Conservation (phyloP, 2,888 invertebrate genomes). For the Rhagium mordax region DNA sequence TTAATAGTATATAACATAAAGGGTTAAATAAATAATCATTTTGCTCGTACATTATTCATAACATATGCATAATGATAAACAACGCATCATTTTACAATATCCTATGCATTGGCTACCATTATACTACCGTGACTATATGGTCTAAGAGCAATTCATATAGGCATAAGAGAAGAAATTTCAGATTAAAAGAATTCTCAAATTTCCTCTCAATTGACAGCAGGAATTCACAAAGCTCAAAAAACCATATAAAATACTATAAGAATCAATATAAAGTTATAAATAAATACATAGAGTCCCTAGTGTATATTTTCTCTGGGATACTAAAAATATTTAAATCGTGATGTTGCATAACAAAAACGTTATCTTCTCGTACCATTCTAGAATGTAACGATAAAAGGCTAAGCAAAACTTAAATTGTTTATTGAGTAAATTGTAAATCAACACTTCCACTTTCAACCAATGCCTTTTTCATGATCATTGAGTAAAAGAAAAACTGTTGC, state of each 20-base stretch:
- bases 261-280: constrained; percentile 2
- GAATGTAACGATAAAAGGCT: background rate
- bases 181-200: background rate
- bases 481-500: background rate
- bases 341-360: background rate
- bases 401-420: background rate
- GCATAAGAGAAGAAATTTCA: constrained; percentile 40
- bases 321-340: background rate
- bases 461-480: background rate
- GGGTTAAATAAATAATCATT: constrained; percentile 62
- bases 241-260: constrained; percentile 16
- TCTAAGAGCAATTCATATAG: constrained; percentile 47
- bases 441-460: background rate
- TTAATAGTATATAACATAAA: constrained; percentile 59
- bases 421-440: background rate
- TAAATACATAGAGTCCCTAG: background rate
- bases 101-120: constrained; percentile 21
- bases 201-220: constrained; percentile 36
- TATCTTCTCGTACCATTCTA: background rate
- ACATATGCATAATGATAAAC: constrained; percentile 36
- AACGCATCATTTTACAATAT: constrained; percentile 3
- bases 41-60: constrained; percentile 43
- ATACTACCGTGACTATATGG: constrained; percentile 21
- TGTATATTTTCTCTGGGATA: background rate
- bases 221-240: constrained; percentile 50